A percentile compares a stretch with the other conserved stretches of the same genome.
These are phyloP conservation scores for Psittacus erithacus DNA, from an alignment of 2,113 vertebrate genomes.

Conservation along the genomic window DNA sequence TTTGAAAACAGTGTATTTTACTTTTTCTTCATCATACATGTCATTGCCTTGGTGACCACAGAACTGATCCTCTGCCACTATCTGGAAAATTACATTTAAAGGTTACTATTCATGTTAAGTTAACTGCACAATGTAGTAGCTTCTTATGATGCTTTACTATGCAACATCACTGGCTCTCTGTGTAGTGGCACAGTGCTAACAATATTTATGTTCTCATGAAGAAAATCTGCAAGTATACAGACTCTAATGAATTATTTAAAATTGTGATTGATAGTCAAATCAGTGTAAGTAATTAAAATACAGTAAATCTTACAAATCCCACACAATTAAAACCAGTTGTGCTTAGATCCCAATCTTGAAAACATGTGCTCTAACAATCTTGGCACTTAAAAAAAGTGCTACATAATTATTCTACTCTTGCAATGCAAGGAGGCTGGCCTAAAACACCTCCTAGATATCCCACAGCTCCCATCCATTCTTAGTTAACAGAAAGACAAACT, in stretches of 20 bases:
- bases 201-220: not conserved
- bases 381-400: not conserved
- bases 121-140: not conserved
- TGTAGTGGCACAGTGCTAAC: not conserved
- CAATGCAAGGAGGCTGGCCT: not conserved
- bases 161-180: not conserved
- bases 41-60: slow-evolving; percentile 99
- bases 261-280: not conserved
- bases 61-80: slow-evolving; percentile 99
- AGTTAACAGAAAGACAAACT: not conserved
- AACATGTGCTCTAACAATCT: not conserved
- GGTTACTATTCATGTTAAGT: not conserved
- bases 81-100: slow-evolving; percentile 75
- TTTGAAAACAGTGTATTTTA: slow-evolving; percentile 99
- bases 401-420: not conserved
- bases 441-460: not conserved
- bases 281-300: slow-evolving; percentile 3
- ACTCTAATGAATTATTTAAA: not conserved
- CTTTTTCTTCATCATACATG: slow-evolving; percentile 99
- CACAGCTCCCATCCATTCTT: not conserved
- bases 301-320: not conserved
- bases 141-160: not conserved
- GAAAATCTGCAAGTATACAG: not conserved
- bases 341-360: not conserved
- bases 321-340: not conserved